Base-by-base conservation (phyloP, 2,888 invertebrate genomes). In the Mellilla xanthometata region DNA sequence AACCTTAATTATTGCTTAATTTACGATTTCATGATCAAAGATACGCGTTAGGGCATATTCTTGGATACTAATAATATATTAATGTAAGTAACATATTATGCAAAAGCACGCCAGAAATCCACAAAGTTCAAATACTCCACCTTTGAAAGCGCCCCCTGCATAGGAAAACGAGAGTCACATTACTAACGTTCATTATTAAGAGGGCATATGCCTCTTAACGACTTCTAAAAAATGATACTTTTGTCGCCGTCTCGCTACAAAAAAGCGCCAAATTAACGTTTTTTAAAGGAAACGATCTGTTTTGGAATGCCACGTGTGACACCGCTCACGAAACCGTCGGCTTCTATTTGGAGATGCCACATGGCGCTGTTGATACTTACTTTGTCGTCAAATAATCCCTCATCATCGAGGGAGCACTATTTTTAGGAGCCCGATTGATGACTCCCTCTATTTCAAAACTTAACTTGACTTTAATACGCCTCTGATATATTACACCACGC, bases 231-330 rank as follows among this genome's bases (percentile, higher is more conserved):
- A 86, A 76, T 81, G 68, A 63, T 72, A 69, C 77, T 76, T 84
- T 84, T 86, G 77, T 82, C 65, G 58, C 66, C 64, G 56, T 62
- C 62, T 52, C 51, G 49, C 46, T 22, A 83, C 75, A 46, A 88
- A 87, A 88, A 88, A 88, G 74, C 67, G 79, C 72, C 81, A 86
- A 86, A 88, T 89, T 87, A 87, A 85, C 85, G n/a, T 86, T 88
- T 81, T 87, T 88, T 87, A 87, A 81, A 88, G 88, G 88, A 88
- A 88, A 84, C 85, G 78, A 87, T 88, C 84, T 82, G 87, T 88
- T 87, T 85, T 82, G 76, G 69, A 61, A 66, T 72, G 81, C 85
- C 88, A 88, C 85, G 87, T 89, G 88, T 86, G 85, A 83, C 76
- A 74, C 67, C 60, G 65, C 54, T 51, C 64, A 58, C 71, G 69